Evolutionary conservation across 2,888 invertebrate genomes (phyloP), one percentile per base, ranked within the genome.

Genomic region (Scaptomyza flava): DNA sequence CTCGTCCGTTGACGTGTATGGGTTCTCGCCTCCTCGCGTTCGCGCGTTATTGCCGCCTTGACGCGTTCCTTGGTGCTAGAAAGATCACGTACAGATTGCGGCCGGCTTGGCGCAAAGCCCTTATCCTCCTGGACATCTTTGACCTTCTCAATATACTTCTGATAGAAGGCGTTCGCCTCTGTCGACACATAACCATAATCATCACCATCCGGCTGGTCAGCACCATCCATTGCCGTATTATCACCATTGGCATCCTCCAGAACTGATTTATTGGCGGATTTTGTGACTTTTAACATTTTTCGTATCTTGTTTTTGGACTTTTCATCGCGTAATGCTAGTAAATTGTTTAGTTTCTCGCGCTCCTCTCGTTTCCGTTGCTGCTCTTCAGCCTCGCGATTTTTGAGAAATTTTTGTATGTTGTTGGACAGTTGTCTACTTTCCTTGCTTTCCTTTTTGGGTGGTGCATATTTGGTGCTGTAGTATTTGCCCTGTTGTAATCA

Each of bases 121-220:
- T 96, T 95, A 78, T 96, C 95, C 47, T 95, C 95, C 41, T 91
- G 86, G 0, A 91, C 91, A 48, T 91, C 90, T 50, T 89, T 91
- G 2, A 91, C 90, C 90, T 97, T 97, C 77, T 95, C 95, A 94
- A 97, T 96, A 93, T 97, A 95, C 91, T 97, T 96, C 77, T 95
- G 94, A 90, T 97, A 97, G 80, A 95, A 94, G 31, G 95, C 96
- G 45, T 96, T 94, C 1, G 97, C 96, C 90, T 96, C 96, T 81
- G 95, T 95, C 0, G 97, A 97, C 41, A 96, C 96, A 89, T 97
- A 97, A 0, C 97, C 98, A 89, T 97, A 98, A 89, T 98, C 97
- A 92, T 98, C 98, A 89, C 97, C 96, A 85, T 97, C 97, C 0
- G 96, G 96, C 86, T 97, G 96, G 1, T 95, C 94, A 0, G 95